Base-by-base conservation (phyloP, 2,113 vertebrate genomes). In the Stercorarius parasiticus region DNA sequence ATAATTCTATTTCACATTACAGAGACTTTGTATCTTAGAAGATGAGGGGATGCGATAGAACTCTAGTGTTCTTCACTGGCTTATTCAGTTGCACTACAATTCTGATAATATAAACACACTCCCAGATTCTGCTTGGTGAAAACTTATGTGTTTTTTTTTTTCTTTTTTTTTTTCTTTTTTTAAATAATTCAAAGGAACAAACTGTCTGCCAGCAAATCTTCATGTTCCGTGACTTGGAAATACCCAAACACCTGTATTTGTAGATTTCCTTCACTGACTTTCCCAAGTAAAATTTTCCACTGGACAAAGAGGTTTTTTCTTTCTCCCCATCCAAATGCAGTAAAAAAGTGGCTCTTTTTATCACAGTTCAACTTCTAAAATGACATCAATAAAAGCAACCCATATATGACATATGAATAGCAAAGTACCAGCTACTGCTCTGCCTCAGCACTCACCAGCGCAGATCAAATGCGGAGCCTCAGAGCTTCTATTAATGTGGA, bases 141-240 rank as follows among this genome's bases (percentile, higher is more conserved):
- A 90, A 84, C 15, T 47, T 25, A 27, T 6, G 12, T n/a, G 4
- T 9, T 30, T 38, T 23, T 16, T 27, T 25, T 18, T 8, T 11
- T 21, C 4, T 29, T 5, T 5, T 16, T 9, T 11, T 26, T n/a
- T 30, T 22, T 13, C 3, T n/a, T 20, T 53, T 55, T 47, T 38
- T 15, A 2, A 82, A 64, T 30, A 77, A 45, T 62, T 81, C 1
- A 4, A 84, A 86, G 47, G 43, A 92, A 94, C n/a, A 71, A 88
- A 86, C 13, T 72, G 42, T 61, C 73, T 93, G 86, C 56, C 91
- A 95, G 65, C 69, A 89, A 90, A 92, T 67, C 52, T 93, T 92
- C 40, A 56, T 43, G 56, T 82, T 94, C 86, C 2, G 0, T 76
- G 73, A 64, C 86, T 87, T 87, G 52, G 49, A 97, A 91, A 93